Evolutionary conservation across 2,797 vertebrate species (phyloP), one percentile per base, ranked within the genome.

Genomic region (Myotis daubentonii): DNA sequence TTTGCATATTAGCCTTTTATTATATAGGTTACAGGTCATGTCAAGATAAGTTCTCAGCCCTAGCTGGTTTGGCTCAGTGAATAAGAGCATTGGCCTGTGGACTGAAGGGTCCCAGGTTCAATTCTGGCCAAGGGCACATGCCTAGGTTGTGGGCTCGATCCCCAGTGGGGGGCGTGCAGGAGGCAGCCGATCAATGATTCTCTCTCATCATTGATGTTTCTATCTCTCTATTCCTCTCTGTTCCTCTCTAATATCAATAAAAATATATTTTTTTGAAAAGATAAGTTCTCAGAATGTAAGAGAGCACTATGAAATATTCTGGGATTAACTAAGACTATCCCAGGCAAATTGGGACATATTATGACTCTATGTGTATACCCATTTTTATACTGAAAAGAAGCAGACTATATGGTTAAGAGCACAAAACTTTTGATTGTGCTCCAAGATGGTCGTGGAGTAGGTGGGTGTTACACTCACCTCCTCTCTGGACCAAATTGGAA

Each of bases 361-460:
- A 47, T 81, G 28, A 75, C 28, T 60, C 17, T 62, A 72, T 47
- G 66, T 28, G 76, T 57, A 44, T 17, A 78, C 20, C 33, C 33
- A 82, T 66, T 91, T 93, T 88, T 72, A 76, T 88, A 76, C 53
- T 72, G 44, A 71, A 91, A 91, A 71, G n/a, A 86, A 82, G 44
- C 36, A 53, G 79, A 89, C 44, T 53, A 15, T 5, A 86, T 88
- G 71, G 23, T 70, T 91, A 89, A 86, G 68, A 78, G 55, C 13
- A 84, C 41, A 66, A 33, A 66, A 66, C n/a, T 33, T 66, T 66
- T 33, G 16, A 66, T 17, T 66, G 62, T 33, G 62, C 30, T 66
- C 30, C n/a, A 66, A n/a, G 62, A 66, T 33, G 30, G 62, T 66
- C 7, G 8, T 1, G 16, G 15, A 66, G 16, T n/a, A 19, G 30